phyloP scores from a whole-genome alignment of 2,113 vertebrate species.

The Forbesichthys agassizii region DNA sequence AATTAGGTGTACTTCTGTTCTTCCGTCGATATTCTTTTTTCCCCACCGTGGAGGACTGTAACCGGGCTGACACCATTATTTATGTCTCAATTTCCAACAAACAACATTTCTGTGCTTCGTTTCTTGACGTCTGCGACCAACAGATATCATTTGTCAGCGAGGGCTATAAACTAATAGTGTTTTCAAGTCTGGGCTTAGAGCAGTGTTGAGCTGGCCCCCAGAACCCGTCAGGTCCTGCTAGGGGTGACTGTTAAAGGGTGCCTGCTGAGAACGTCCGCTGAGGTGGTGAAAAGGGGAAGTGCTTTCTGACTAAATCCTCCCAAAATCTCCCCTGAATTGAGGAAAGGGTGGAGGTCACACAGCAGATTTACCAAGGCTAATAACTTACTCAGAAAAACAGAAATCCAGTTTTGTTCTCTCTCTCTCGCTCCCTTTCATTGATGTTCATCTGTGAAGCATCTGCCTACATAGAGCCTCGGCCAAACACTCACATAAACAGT shows the following conservation, averaged over 20 bases:
- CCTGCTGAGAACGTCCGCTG: conserved; percentile 28
- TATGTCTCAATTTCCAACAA: conserved; percentile 10
- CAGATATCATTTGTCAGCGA: conserved; percentile 17
- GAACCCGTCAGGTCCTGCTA: conserved; percentile 24
- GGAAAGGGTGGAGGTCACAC: conserved; percentile 35
- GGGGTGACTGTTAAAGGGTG: conserved; percentile 29
- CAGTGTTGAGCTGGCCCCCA: conserved; percentile 13
- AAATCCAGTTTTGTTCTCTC: conserved; percentile 1
- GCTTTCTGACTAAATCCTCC: conserved; percentile 48
- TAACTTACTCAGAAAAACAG: conserved; percentile 18
- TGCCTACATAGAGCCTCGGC: conserved; percentile 3
- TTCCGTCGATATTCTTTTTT: conserved; percentile 2
- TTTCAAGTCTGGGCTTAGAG: conserved; percentile 20
- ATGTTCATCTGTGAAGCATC: conserved; percentile 17
- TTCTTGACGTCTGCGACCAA: not conserved
- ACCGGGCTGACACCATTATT: conserved; percentile 13
- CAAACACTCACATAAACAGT: conserved; percentile 14
- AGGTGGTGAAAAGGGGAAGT: conserved; percentile 46
- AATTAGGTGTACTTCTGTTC: not conserved
- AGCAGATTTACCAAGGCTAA: conserved; percentile 37
- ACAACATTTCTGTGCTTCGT: conserved; percentile 20
- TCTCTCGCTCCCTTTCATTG: not conserved
- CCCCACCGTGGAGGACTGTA: not conserved
- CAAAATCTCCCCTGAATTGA: conserved; percentile 35
- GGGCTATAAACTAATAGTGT: conserved; percentile 12